Evolutionary conservation across 2,797 vertebrate species (phyloP).

Genomic region (Lithobates sylvaticus): DNA sequence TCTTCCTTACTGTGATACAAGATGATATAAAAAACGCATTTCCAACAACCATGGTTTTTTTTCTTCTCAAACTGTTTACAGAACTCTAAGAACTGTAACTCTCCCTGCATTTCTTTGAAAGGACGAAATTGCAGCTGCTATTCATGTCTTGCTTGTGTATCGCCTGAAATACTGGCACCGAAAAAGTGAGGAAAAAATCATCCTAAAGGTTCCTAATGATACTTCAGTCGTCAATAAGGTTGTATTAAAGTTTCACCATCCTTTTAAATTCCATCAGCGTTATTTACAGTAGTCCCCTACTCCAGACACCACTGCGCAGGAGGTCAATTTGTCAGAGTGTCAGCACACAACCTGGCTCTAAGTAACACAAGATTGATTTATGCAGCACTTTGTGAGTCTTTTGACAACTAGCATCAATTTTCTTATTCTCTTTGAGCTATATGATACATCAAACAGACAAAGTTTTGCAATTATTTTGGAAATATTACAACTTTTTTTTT

Average conservation of each 20-base stretch:
- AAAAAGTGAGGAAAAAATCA: conserved; percentile 6
- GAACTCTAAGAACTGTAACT: neutral
- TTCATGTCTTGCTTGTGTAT: neutral
- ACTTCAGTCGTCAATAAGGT: conserved; percentile 46
- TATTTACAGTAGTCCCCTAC: conserved; percentile 60
- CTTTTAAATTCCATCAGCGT: conserved; percentile 56
- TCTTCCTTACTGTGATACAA: too few species aligned
- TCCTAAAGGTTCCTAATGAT: conserved; percentile 43
- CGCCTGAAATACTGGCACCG: neutral
- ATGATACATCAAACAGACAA: conserved; percentile 59
- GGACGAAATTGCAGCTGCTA: conserved; percentile 2
- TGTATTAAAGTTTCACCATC: conserved; percentile 48
- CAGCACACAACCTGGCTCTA: conserved; percentile 42
- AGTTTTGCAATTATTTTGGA: conserved; percentile 53
- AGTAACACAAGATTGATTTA: conserved; percentile 59
- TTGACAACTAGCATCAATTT: conserved; percentile 59
- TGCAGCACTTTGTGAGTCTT: conserved; percentile 57
- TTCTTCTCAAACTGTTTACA: neutral
- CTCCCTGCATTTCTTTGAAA: neutral
- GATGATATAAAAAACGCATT: neutral
- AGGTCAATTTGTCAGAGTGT: conserved; percentile 62
- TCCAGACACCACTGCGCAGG: conserved; percentile 46
- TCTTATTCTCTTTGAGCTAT: conserved; percentile 53
- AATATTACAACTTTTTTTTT: conserved; percentile 49
- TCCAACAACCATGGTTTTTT: neutral